Base-by-base conservation (phyloP, 2,888 invertebrate genomes). In the Antheraea assamensis region DNA sequence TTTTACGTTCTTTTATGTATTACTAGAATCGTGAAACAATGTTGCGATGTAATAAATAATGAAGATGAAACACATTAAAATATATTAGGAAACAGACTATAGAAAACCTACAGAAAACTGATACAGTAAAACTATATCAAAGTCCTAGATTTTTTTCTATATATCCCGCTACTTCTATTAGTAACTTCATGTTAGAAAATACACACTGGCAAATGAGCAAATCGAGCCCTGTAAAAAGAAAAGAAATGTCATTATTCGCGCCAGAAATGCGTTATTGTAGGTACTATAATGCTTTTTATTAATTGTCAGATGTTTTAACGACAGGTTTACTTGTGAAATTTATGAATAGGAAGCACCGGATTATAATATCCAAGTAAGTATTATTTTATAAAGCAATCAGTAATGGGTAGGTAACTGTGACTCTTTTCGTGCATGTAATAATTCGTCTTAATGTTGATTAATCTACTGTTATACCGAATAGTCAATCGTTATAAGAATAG, bases 201-300 rank as follows among this genome's bases (percentile, higher is more conserved):
- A 21, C 19, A 58, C 58, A 58, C 58, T n/a, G 58, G 58, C 58
- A 58, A 7, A 58, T 58, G 24, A 27, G 15, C 61, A 27, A 27
- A 27, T 24, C 13, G 13, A 27, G 61, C 61, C 15, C 27, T 27
- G 61, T 24, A 58, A 27, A 61, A 24, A 61, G 27, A 61, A 24
- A 3, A n/a, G 7, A n/a, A 81, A 80, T 76, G 82, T 85, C 83
- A 76, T 70, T 77, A 82, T 89, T 89, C 92, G 92, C 92, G 91
- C 92, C 91, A 91, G 88, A 91, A 90, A 82, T 82, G 82, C 80
- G 83, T 74, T 76, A 75, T 19, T 17, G 17, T 17, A n/a, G n/a
- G n/a, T n/a, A 42, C 13, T 7, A 42, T 42, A 13, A 42, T 64
- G 61, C 30, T 15, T 64, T 64, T 27, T 64, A 17, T 17, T 27